These are phyloP conservation scores for Erannis defoliaria DNA, from an alignment of 2,888 invertebrate species.

Conservation along the genomic window DNA sequence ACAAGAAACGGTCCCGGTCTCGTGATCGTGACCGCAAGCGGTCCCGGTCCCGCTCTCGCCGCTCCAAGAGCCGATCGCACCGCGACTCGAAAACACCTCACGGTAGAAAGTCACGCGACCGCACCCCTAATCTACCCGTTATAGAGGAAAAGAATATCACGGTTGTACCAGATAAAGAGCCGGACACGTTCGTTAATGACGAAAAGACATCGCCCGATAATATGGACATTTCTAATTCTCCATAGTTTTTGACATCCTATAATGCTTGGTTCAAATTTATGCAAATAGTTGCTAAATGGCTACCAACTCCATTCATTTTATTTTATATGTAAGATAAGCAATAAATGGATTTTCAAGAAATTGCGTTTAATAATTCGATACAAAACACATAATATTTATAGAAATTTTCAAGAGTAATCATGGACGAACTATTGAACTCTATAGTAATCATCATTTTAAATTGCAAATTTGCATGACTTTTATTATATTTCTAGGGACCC, in stretches of 20 bases:
- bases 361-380: slow-evolving; percentile 1
- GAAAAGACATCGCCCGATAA: slow-evolving; percentile 89
- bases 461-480: too few species aligned
- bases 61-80: slow-evolving; percentile 78
- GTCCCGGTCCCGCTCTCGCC: slow-evolving; percentile 72
- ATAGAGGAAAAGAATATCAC: slow-evolving; percentile 65
- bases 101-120: slow-evolving; percentile 73
- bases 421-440: too few species aligned
- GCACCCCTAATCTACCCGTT: slow-evolving; percentile 66
- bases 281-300: not conserved
- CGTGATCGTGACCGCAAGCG: slow-evolving; percentile 80
- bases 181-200: slow-evolving; percentile 68
- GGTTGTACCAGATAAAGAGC: slow-evolving; percentile 59
- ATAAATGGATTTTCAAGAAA: slow-evolving; percentile 29
- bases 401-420: too few species aligned
- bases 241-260: slow-evolving; percentile 69
- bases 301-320: slow-evolving; percentile 4
- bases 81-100: slow-evolving; percentile 77
- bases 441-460: too few species aligned
- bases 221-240: slow-evolving; percentile 94
- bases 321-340: slow-evolving; percentile 29
- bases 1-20: slow-evolving; percentile 76
- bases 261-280: not conserved
- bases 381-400: too few species aligned
- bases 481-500: too few species aligned